Evolutionary conservation across 1,140 invertebrate species (phyloP).

Genomic region (Ephestia elutella): DNA sequence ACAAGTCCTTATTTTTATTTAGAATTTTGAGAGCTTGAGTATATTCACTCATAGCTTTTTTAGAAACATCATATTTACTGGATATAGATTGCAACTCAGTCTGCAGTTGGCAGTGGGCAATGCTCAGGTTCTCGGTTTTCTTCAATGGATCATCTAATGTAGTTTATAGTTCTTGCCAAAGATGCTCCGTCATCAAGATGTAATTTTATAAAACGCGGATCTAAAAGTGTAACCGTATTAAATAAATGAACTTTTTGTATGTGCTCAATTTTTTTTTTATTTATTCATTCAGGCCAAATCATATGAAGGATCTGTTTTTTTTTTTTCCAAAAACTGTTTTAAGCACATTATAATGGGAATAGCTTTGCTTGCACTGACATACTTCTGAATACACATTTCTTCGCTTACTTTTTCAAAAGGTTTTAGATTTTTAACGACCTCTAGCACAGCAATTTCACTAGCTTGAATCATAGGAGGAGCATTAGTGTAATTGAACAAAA

Average conservation of each 20-base stretch:
- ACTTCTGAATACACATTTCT: conserved; percentile 24
- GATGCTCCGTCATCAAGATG: conserved; percentile 25
- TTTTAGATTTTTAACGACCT: conserved; percentile 23
- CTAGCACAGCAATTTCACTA: conserved; percentile 28
- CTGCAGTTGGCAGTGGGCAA: conserved; percentile 21
- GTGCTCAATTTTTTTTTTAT: conserved; percentile 33
- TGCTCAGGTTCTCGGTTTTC: conserved; percentile 24
- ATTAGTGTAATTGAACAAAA: conserved; percentile 31
- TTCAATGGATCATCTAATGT: conserved; percentile 21
- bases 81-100: no score
- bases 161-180: conserved; percentile 27
- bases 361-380: conserved; percentile 25
- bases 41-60: no score
- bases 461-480: conserved; percentile 32
- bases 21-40: no score
- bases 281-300: conserved; percentile 25
- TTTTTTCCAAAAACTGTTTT: conserved; percentile 16
- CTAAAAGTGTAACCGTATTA: conserved; percentile 25
- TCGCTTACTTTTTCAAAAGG: conserved; percentile 24
- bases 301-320: conserved; percentile 14
- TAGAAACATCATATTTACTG: no score
- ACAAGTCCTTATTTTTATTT: no score
- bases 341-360: conserved; percentile 22
- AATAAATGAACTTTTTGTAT: conserved; percentile 33
- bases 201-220: conserved; percentile 30